Evolutionary conservation across 2,113 vertebrate species (phyloP).

Genomic region (Ochotona princeps): DNA sequence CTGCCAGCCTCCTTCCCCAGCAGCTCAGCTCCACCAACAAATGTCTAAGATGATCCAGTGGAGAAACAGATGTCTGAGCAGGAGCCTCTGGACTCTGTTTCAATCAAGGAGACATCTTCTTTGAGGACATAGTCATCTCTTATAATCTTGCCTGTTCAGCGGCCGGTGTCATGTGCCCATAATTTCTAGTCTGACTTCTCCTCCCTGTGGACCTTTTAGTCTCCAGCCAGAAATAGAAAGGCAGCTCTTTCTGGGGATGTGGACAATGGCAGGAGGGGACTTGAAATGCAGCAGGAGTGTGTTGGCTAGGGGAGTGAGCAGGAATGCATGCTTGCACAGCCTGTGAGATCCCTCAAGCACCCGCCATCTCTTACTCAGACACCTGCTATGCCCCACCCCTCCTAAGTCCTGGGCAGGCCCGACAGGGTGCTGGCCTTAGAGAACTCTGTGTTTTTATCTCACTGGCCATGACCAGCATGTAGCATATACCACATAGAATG

Average conservation of each 20-base stretch:
- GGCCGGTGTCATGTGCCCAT: background rate
- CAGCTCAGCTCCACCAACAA: constrained; percentile 16
- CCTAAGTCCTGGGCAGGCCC: background rate
- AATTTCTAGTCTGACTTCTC: background rate
- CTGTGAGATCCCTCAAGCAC: background rate
- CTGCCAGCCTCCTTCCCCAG: background rate
- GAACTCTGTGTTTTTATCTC: background rate
- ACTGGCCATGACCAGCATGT: background rate
- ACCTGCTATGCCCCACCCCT: background rate
- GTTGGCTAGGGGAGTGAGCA: background rate
- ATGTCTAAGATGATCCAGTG: constrained; percentile 2
- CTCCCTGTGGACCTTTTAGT: constrained; percentile 23
- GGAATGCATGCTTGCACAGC: background rate
- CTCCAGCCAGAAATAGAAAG: background rate
- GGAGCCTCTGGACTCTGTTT: background rate
- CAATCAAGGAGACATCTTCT: constrained; percentile 34
- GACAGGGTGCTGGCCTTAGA: background rate
- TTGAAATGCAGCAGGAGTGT: background rate
- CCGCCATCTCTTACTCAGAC: background rate
- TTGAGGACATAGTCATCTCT: background rate
- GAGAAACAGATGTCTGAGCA: background rate
- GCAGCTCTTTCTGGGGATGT: background rate
- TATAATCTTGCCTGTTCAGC: background rate
- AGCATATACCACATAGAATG: background rate
- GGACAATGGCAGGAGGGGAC: background rate